These are phyloP conservation scores for Hofmannophila pseudospretella DNA, from an alignment of 2,888 invertebrate species.

Conservation along the genomic window DNA sequence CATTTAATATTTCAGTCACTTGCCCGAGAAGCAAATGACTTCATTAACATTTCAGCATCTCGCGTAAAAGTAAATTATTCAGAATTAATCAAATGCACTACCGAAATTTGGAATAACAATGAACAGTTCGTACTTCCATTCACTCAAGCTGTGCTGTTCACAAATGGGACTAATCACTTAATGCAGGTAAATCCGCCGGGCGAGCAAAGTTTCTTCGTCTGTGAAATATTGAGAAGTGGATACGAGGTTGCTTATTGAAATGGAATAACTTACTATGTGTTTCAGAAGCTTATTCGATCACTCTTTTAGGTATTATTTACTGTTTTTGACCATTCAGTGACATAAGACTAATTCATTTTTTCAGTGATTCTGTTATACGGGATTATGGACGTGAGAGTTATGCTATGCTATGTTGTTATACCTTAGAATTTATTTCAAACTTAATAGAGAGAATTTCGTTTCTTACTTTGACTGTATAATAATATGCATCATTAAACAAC, in stretches of 20 bases:
- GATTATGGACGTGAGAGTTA: too few relatives aligned
- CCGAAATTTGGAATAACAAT: conserved; percentile 23
- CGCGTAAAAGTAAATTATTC: conserved; percentile 21
- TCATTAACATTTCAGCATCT: background rate
- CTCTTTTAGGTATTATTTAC: background rate
- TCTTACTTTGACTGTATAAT: too few relatives aligned
- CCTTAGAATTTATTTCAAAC: too few relatives aligned
- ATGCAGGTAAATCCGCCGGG: conserved; percentile 49
- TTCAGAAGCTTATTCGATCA: conserved; percentile 3
- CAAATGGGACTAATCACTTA: conserved; percentile 74
- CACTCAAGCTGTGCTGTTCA: conserved; percentile 54
- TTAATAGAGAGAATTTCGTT: too few relatives aligned
- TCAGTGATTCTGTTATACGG: too few relatives aligned
- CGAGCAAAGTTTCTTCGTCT: conserved; percentile 39
- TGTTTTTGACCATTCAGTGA: too few relatives aligned
- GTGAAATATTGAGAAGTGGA: conserved; percentile 60
- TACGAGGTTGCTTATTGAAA: conserved; percentile 6
- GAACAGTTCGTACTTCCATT: conserved; percentile 22
- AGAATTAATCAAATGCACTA: conserved; percentile 36
- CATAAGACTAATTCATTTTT: too few relatives aligned
- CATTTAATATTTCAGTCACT: too few relatives aligned
- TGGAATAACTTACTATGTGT: conserved; percentile 14
- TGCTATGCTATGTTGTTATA: too few relatives aligned
- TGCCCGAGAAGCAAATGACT: too few relatives aligned
- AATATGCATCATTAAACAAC: too few relatives aligned